Evolutionary conservation across 2,113 vertebrate species (phyloP), one percentile per base, ranked within the genome.

Genomic region (Nanger granti): DNA sequence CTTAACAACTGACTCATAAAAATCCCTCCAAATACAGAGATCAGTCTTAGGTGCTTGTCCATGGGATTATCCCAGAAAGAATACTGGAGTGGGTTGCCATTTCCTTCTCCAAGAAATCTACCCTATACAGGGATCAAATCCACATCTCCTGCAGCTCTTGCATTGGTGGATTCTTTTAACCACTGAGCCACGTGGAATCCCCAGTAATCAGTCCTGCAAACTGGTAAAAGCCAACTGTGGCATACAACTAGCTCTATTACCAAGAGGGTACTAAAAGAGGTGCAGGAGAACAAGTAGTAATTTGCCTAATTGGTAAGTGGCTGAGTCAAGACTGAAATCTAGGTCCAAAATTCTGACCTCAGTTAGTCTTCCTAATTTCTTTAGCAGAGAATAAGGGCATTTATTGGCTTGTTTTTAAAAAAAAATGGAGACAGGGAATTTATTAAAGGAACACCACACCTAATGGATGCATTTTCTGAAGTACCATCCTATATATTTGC

Each of bases 1-100:
- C 64, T 95, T 93, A 92, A 82, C n/a, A 95, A 55, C n/a, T 89
- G 26, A 52, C 66, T 97, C 54, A 96, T 49, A 95, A 96, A 87
- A 93, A 92, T 34, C 49, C 62, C 47, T 64, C 13, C 11, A 55
- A 96, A 82, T 44, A 57, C 60, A 89, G 26, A 62, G 91, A 93
- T 66, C 17, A 41, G 12, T 41, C 49, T 69, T 79, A 44, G 11
- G 24, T 79, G 73, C 73, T 41, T 79, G 73, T 79, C 73, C 24
- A 28, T 13, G 11, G 37, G 37, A 79, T 79, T 28, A 79, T 44
- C 37, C 73, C 37, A 79, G 73, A 79, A 44, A 79, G 73, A 79
- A 79, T 44, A 44, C 37, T 79, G 22, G 24, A 79, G 73, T 79
- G 37, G 73, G 37, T 28, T 79, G 37, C 37, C 41, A 79, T 44